Evolutionary conservation across 2,888 invertebrate species (phyloP).

Genomic region (Macaria liturata): DNA sequence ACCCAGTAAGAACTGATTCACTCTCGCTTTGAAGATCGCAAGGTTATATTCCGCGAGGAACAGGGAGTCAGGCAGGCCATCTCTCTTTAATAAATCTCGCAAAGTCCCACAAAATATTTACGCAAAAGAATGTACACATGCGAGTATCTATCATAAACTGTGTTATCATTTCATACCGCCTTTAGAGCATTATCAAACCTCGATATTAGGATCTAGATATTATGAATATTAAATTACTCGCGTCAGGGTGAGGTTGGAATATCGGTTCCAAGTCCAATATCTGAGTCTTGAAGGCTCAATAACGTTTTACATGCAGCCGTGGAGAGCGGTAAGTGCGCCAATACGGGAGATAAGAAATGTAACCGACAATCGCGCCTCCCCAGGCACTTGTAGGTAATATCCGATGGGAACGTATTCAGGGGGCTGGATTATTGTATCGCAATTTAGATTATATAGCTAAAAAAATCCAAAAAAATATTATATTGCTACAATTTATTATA

Average conservation of each 20-base stretch:
- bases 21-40: too few species aligned
- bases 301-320: slow-evolving; percentile 63
- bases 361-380: slow-evolving; percentile 56
- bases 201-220: slow-evolving; percentile 43
- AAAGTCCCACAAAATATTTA: too few species aligned
- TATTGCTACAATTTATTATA: too few species aligned
- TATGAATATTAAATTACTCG: slow-evolving; percentile 57
- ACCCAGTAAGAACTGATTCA: too few species aligned
- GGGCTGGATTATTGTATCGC: too few species aligned
- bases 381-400: slow-evolving; percentile 55
- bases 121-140: too few species aligned
- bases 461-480: too few species aligned
- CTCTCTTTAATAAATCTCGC: too few species aligned
- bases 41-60: too few species aligned
- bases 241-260: slow-evolving; percentile 44
- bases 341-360: slow-evolving; percentile 69
- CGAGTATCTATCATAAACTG: not conserved
- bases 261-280: slow-evolving; percentile 63
- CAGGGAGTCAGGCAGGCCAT: too few species aligned
- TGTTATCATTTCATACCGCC: slow-evolving; percentile 14
- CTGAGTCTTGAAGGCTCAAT: slow-evolving; percentile 59
- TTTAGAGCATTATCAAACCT: slow-evolving; percentile 32
- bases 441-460: too few species aligned
- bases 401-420: slow-evolving; percentile 26
- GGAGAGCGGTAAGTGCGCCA: slow-evolving; percentile 60